Conservation (phyloP, 2,888 invertebrate species). For the Eupithecia subfuscata region DNA sequence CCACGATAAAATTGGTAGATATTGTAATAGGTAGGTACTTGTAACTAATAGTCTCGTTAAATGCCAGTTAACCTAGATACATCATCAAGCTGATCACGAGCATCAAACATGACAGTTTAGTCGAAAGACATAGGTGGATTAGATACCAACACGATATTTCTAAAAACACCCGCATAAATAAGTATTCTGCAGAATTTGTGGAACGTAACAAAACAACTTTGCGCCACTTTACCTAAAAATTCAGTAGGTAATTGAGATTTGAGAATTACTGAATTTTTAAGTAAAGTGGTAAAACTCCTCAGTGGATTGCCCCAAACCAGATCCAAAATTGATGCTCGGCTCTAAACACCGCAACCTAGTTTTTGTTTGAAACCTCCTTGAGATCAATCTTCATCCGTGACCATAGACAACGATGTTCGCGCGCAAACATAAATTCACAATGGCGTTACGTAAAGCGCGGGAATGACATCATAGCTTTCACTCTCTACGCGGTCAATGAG, state of each 20-base stretch:
- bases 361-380: slow-evolving; percentile 3
- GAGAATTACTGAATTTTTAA: too few relatives aligned
- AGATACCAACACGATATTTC: neutral
- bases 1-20: neutral
- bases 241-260: too few relatives aligned
- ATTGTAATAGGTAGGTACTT: neutral
- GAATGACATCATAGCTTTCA: slow-evolving; percentile 48
- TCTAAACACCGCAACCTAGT: neutral
- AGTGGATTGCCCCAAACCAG: neutral
- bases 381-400: slow-evolving; percentile 3
- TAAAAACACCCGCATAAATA: neutral
- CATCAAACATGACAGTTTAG: neutral
- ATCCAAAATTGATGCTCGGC: neutral
- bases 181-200: neutral
- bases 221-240: neutral
- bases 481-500: slow-evolving; percentile 46
- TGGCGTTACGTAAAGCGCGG: slow-evolving; percentile 40
- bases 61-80: neutral
- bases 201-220: neutral
- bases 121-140: neutral
- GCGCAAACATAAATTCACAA: slow-evolving; percentile 38
- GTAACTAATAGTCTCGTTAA: neutral
- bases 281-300: too few relatives aligned
- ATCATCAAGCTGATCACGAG: neutral
- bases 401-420: slow-evolving; percentile 33